Evolutionary conservation across 2,888 invertebrate species (phyloP).

Genomic region (Bombyx huttoni): DNA sequence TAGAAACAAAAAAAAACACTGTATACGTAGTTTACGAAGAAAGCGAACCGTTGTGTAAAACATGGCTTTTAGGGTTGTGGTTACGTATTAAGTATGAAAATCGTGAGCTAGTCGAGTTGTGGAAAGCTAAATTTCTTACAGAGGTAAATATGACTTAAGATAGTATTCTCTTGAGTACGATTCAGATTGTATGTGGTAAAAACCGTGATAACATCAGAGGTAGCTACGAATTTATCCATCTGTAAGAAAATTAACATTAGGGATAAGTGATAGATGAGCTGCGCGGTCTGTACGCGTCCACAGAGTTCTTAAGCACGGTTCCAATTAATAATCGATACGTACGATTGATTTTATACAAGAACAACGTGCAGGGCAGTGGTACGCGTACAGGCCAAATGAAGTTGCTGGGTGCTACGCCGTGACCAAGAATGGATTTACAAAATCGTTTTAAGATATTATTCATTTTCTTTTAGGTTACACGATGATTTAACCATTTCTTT

Average conservation of each 20-base stretch:
- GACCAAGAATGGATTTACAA: conserved; percentile 45
- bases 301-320: background rate
- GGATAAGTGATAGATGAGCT: conserved; percentile 13
- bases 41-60: background rate
- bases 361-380: background rate
- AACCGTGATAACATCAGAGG: background rate
- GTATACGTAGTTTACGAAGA: background rate
- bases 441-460: conserved; percentile 12
- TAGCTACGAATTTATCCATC: conserved; percentile 1
- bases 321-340: background rate
- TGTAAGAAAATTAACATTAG: background rate
- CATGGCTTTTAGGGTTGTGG: background rate
- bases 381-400: background rate
- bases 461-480: conserved; percentile 12
- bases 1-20: background rate
- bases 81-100: background rate
- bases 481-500: too few species aligned
- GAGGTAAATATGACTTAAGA: background rate
- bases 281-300: conserved; percentile 10
- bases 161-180: too few species aligned
- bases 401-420: conserved; percentile 54
- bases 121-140: conserved; percentile 14
- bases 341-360: background rate
- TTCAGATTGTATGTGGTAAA: too few species aligned
- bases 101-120: conserved; percentile 13